Conservation (phyloP, 2,113 vertebrate species). For the Synchiropus splendidus region DNA sequence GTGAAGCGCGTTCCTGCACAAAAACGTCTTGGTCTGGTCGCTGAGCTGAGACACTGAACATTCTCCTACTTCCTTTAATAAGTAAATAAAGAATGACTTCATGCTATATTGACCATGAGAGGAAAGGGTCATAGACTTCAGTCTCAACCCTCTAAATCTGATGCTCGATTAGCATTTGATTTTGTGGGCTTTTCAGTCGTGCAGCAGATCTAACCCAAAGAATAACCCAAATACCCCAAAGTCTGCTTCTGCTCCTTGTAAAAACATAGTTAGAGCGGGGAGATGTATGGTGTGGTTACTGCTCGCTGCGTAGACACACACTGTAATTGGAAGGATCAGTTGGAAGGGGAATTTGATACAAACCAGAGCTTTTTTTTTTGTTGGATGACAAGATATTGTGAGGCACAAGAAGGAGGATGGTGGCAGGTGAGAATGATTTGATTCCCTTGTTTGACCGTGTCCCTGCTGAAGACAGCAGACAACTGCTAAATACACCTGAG, state of each 20-base stretch:
- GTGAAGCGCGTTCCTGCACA: background rate
- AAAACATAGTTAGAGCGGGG: constrained; percentile 51
- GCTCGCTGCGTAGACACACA: constrained; percentile 21
- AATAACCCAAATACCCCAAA: constrained; percentile 58
- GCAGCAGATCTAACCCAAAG: constrained; percentile 41
- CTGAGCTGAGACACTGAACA: constrained; percentile 23
- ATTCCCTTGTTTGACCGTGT: too few species aligned
- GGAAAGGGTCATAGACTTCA: constrained; percentile 32
- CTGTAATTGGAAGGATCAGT: constrained; percentile 51
- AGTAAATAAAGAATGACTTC: constrained; percentile 29
- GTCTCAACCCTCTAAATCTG: constrained; percentile 30
- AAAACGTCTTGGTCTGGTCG: constrained; percentile 28
- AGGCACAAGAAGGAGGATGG: constrained; percentile 29
- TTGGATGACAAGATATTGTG: constrained; percentile 50
- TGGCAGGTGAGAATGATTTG: constrained; percentile 52
- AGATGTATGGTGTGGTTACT: constrained; percentile 43
- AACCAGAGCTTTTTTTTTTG: constrained; percentile 42
- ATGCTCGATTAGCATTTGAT: constrained; percentile 49
- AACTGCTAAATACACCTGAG: too few species aligned
- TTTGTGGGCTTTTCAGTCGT: constrained; percentile 46
- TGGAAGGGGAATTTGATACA: constrained; percentile 51
- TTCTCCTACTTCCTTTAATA: constrained; percentile 20
- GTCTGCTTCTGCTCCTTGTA: constrained; percentile 50
- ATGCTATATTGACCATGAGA: constrained; percentile 29
- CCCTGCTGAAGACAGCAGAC: background rate